Evolutionary conservation across 2,797 vertebrate genomes (phyloP).

Genomic region (Parotocinclus haroldoi): DNA sequence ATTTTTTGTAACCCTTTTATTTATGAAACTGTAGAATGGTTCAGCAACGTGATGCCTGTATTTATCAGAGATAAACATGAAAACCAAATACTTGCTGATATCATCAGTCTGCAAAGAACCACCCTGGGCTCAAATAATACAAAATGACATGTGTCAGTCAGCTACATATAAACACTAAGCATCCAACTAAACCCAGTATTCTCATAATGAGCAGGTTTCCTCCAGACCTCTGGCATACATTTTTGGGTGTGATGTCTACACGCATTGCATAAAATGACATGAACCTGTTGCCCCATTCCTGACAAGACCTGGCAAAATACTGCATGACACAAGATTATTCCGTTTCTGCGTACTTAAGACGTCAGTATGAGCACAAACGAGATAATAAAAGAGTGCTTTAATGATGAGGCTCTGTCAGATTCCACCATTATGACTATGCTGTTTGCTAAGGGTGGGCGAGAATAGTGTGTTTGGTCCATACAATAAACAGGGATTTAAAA

Average conservation of each 20-base stretch:
- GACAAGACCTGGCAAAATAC: slow-evolving; percentile 45
- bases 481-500: slow-evolving; percentile 68
- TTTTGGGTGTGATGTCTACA: slow-evolving; percentile 5
- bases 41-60: too few species aligned
- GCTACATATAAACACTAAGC: too few species aligned
- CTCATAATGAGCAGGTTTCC: too few species aligned
- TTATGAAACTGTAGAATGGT: too few species aligned
- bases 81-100: too few species aligned
- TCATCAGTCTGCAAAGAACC: too few species aligned
- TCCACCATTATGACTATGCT: slow-evolving; percentile 35
- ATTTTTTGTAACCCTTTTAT: too few species aligned
- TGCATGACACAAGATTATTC: slow-evolving; percentile 40
- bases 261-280: slow-evolving; percentile 16
- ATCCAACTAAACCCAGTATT: too few species aligned
- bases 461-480: slow-evolving; percentile 50
- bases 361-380: slow-evolving; percentile 40
- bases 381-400: slow-evolving; percentile 46
- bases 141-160: too few species aligned
- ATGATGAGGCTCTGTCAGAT: slow-evolving; percentile 25
- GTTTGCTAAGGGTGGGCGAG: slow-evolving; percentile 46
- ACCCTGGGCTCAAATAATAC: too few species aligned
- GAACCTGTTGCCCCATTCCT: slow-evolving; percentile 38
- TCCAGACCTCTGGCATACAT: not conserved
- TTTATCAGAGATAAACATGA: too few species aligned
- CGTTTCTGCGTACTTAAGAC: slow-evolving; percentile 48